Evolutionary conservation across 2,888 invertebrate species (phyloP).

Genomic region (Lucinisca nassula): DNA sequence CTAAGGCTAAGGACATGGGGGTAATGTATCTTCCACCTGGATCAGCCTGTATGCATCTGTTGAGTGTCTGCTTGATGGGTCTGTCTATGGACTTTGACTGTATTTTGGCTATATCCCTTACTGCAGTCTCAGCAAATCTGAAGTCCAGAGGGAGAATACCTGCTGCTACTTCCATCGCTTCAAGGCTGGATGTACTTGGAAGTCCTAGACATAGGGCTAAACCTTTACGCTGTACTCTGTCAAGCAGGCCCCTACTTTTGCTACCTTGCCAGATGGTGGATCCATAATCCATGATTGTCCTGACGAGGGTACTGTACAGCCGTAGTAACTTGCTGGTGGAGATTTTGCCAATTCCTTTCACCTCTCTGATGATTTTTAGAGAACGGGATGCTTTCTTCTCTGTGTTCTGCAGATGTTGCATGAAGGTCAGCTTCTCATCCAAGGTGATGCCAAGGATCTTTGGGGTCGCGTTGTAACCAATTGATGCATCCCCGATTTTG

Average conservation of each 20-base stretch:
- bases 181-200: background rate
- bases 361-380: background rate
- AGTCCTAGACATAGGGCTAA: conserved; percentile 14
- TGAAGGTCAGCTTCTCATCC: background rate
- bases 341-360: conserved; percentile 10
- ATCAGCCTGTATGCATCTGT: background rate
- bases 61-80: conserved; percentile 2
- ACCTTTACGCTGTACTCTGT: conserved; percentile 33
- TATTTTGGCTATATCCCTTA: conserved; percentile 17
- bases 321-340: background rate
- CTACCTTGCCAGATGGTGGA: background rate
- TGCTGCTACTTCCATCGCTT: conserved; percentile 15
- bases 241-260: background rate
- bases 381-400: background rate
- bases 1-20: background rate
- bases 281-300: background rate
- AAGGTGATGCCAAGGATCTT: background rate
- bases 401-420: background rate
- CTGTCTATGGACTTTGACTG: conserved; percentile 3
- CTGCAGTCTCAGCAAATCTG: background rate
- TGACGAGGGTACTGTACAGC: background rate
- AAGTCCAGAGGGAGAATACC: conserved; percentile 26
- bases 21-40: background rate
- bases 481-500: background rate
- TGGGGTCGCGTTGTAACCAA: background rate